Conservation (phyloP, 2,797 vertebrate species). For the Pseudotriccus pelzelni region DNA sequence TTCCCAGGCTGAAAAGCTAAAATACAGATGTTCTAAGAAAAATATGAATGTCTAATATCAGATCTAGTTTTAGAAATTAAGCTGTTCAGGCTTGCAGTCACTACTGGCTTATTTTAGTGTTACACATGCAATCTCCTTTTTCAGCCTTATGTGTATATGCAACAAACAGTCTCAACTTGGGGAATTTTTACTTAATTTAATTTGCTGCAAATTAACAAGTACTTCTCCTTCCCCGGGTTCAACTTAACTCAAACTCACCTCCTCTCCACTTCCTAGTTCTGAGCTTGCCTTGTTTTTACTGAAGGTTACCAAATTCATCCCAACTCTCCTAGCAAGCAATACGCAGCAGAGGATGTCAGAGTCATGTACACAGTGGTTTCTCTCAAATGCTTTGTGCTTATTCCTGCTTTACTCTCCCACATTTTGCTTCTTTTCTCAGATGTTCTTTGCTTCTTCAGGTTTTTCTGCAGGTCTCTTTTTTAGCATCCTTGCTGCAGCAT, state of each 20-base stretch:
- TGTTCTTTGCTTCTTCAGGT: background rate
- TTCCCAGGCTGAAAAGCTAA: background rate
- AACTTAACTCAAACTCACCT: background rate
- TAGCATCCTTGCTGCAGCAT: background rate
- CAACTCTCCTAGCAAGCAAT: background rate
- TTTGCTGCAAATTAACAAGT: background rate
- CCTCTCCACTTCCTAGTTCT: background rate
- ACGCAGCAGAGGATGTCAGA: background rate
- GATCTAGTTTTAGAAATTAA: background rate
- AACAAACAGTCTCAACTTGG: background rate
- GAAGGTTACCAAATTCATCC: background rate
- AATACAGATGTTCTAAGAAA: background rate
- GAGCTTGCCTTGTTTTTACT: background rate
- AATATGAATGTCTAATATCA: background rate
- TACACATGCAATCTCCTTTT: background rate
- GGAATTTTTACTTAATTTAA: background rate
- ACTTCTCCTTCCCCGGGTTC: background rate
- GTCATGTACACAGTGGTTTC: rapidly evolving
- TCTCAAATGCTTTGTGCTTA: background rate
- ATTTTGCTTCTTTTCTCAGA: background rate
- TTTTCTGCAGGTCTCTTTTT: background rate
- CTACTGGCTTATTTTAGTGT: background rate
- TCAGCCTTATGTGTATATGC: background rate
- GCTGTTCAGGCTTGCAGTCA: background rate
- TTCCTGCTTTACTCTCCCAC: background rate